A percentile compares a stretch with the other conserved stretches of the same genome.
phyloP scores from a whole-genome alignment of 2,797 vertebrate species.

The Kryptolebias ocellatus region DNA sequence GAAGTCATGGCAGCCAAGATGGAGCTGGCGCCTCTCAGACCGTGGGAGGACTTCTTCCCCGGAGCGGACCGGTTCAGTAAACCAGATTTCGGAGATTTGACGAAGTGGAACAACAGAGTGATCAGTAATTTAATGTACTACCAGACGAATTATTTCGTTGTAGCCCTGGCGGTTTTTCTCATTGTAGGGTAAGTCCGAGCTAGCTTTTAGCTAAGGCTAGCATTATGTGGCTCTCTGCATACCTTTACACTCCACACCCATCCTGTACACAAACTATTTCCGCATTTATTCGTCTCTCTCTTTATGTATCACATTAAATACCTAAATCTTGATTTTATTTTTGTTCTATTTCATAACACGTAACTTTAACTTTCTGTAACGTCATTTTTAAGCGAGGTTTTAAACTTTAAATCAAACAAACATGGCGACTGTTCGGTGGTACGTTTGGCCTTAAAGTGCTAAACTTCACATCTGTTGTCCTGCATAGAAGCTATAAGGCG shows the following conservation, averaged over 20 bases:
- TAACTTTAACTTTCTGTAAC: neutral
- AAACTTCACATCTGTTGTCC: neutral
- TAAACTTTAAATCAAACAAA: too few relatives aligned
- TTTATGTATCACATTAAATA: neutral
- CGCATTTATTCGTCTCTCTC: neutral
- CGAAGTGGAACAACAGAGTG: slow-evolving; percentile 95
- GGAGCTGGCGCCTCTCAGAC: slow-evolving; percentile 88
- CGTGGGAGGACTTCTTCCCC: slow-evolving; percentile 92
- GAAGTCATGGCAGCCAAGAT: slow-evolving; percentile 84
- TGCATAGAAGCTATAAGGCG: neutral
- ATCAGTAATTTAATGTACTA: slow-evolving; percentile 95
- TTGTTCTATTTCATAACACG: too few relatives aligned
- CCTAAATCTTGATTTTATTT: too few relatives aligned
- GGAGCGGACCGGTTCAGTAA: slow-evolving; percentile 87
- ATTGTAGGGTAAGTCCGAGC: slow-evolving; percentile 89
- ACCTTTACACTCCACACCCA: slow-evolving; percentile 48
- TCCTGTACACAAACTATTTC: slow-evolving; percentile 34
- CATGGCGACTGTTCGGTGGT: too few relatives aligned
- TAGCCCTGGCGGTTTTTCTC: slow-evolving; percentile 84
- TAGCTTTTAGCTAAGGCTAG: slow-evolving; percentile 39
- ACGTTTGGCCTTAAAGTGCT: too few relatives aligned
- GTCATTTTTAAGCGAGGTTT: neutral
- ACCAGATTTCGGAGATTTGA: slow-evolving; percentile 89
- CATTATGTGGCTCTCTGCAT: slow-evolving; percentile 33
- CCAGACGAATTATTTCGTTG: slow-evolving; percentile 93